A percentile compares a stretch with the other conserved stretches of the same genome.
Conservation (phyloP, 2,113 vertebrate genomes). For the Aldabrachelys gigantea region DNA sequence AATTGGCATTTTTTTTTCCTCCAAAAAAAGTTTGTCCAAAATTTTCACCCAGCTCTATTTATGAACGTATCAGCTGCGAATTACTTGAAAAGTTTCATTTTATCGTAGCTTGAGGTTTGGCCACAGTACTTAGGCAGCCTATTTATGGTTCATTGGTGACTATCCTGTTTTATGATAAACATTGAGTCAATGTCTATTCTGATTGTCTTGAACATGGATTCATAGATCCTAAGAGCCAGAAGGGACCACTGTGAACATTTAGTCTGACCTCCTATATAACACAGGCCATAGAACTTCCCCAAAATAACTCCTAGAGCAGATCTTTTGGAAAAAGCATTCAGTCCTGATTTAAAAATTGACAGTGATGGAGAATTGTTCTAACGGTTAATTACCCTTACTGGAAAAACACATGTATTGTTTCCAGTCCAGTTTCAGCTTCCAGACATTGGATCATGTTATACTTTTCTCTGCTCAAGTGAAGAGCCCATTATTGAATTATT, state of each 20-base stretch:
- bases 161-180: not conserved
- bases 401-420: no score
- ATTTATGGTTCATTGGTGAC: rapidly evolving
- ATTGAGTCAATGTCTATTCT: not conserved
- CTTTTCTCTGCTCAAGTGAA: not conserved
- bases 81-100: rapidly evolving
- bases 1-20: no score
- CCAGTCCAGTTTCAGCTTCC: not conserved
- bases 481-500: not conserved
- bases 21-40: not conserved
- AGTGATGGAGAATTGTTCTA: no score
- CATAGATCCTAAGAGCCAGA: not conserved
- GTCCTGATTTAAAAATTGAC: no score
- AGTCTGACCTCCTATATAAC: no score
- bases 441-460: not conserved
- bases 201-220: not conserved
- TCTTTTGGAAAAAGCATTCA: no score
- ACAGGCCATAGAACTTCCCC: no score
- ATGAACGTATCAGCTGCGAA: rapidly evolving
- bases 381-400: no score
- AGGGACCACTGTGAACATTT: no score
- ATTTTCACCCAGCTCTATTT: not conserved
- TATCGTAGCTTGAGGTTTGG: rapidly evolving
- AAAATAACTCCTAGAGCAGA: no score
- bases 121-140: not conserved